Evolutionary conservation across 2,888 invertebrate genomes (phyloP).

Genomic region (Scaptomyza polygonia): DNA sequence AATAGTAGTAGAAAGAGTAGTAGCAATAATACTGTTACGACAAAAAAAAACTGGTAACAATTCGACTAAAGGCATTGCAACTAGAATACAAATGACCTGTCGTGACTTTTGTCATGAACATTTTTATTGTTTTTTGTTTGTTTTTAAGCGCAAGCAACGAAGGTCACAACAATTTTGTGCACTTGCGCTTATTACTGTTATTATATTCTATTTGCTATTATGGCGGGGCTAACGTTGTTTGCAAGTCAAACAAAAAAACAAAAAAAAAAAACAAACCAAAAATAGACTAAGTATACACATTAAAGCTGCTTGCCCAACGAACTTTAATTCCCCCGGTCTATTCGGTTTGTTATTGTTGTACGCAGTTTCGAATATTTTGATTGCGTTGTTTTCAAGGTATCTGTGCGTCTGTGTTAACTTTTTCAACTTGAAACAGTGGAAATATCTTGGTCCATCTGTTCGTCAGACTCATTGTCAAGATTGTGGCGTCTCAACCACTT

Average conservation of each 20-base stretch:
- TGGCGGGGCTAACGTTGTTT: background rate
- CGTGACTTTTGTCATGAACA: constrained; percentile 12
- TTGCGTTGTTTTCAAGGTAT: too few species aligned
- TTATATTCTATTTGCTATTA: constrained; percentile 8
- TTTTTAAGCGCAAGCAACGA: background rate
- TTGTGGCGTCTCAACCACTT: too few species aligned
- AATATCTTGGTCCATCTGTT: too few species aligned
- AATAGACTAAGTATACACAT: constrained; percentile 33
- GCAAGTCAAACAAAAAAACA: constrained; percentile 2
- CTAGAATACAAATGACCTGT: constrained; percentile 10
- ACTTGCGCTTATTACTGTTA: constrained; percentile 7
- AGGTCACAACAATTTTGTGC: constrained; percentile 29
- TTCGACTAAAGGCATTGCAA: constrained; percentile 30
- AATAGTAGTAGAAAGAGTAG: constrained; percentile 35
- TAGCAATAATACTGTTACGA: constrained; percentile 12
- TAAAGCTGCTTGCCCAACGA: constrained; percentile 33
- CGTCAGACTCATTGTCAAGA: too few species aligned
- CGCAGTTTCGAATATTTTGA: constrained; percentile 3
- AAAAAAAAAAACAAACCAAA: background rate
- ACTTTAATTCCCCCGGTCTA: constrained; percentile 5
- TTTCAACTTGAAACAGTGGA: too few species aligned
- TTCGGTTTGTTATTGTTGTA: constrained; percentile 19
- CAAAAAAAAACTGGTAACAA: constrained; percentile 53
- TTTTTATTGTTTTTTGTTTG: constrained; percentile 3
- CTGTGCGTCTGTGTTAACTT: too few species aligned